A percentile compares a stretch with the other conserved stretches of the same genome.
Conservation (phyloP, 2,113 vertebrate species). For the Epinephelus cyanopodus region DNA sequence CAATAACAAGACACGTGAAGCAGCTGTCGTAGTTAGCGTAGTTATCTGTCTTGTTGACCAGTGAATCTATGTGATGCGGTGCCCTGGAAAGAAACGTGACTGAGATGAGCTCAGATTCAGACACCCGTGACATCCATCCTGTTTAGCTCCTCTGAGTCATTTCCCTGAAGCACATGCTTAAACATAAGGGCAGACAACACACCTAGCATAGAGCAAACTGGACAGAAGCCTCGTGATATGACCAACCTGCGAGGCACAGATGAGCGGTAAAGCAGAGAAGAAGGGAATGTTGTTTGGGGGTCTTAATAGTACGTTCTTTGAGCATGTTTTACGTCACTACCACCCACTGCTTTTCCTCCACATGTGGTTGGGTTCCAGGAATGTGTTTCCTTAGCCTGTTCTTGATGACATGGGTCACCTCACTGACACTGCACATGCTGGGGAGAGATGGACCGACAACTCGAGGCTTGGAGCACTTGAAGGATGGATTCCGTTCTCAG, state of each 20-base stretch:
- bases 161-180: slow-evolving; percentile 33
- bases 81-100: slow-evolving; percentile 10
- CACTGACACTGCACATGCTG: slow-evolving; percentile 78
- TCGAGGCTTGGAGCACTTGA: not conserved
- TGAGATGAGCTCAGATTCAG: slow-evolving; percentile 24
- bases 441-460: slow-evolving; percentile 50
- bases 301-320: slow-evolving; percentile 82
- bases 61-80: not conserved
- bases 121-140: slow-evolving; percentile 42
- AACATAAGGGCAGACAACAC: not conserved
- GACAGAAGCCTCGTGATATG: slow-evolving; percentile 6
- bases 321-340: slow-evolving; percentile 86
- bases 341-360: slow-evolving; percentile 85
- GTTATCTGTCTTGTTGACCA: not conserved
- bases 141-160: slow-evolving; percentile 33
- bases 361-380: slow-evolving; percentile 81
- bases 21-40: not conserved
- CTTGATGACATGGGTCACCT: slow-evolving; percentile 86
- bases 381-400: slow-evolving; percentile 80
- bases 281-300: slow-evolving; percentile 81
- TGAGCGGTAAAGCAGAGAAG: slow-evolving; percentile 65
- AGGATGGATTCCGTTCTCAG: slow-evolving; percentile 29
- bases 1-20: slow-evolving; percentile 6
- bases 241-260: slow-evolving; percentile 27
- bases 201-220: slow-evolving; percentile 6